A percentile compares a stretch with the other conserved stretches of the same genome.
These are phyloP conservation scores for Spilogale gracilis DNA, from an alignment of 2,113 vertebrate species.

Conservation along the genomic window DNA sequence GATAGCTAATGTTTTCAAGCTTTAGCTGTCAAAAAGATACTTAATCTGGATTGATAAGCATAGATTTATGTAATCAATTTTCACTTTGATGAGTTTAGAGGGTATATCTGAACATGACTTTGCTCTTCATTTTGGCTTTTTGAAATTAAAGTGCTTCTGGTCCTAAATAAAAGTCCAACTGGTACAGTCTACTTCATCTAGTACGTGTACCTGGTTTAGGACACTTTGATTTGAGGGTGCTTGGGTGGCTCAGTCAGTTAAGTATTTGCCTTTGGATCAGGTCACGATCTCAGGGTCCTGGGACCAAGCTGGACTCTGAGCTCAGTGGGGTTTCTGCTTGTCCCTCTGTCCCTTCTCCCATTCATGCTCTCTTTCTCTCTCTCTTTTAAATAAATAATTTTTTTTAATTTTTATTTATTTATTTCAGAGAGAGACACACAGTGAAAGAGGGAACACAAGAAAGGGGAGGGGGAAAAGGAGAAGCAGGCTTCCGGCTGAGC, in stretches of 20 bases:
- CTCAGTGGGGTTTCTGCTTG: background rate
- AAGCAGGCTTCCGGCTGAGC: no score
- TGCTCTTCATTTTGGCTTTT: background rate
- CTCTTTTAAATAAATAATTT: no score
- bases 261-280: background rate
- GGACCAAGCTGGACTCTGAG: background rate
- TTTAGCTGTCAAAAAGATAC: slow-evolving; percentile 5
- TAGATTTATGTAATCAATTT: background rate
- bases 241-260: background rate
- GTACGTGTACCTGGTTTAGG: background rate
- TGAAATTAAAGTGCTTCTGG: background rate
- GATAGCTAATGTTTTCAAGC: slow-evolving; percentile 20
- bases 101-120: background rate
- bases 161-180: background rate
- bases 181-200: background rate
- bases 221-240: background rate
- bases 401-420: no score
- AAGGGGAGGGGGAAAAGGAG: no score
- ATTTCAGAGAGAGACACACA: no score
- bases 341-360: background rate
- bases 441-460: no score
- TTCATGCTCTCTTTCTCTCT: background rate
- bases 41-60: slow-evolving; percentile 23
- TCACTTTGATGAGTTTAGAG: background rate
- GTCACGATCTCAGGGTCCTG: background rate